Conservation (phyloP, 2,888 invertebrate species). For the Melanostoma mellinum region DNA sequence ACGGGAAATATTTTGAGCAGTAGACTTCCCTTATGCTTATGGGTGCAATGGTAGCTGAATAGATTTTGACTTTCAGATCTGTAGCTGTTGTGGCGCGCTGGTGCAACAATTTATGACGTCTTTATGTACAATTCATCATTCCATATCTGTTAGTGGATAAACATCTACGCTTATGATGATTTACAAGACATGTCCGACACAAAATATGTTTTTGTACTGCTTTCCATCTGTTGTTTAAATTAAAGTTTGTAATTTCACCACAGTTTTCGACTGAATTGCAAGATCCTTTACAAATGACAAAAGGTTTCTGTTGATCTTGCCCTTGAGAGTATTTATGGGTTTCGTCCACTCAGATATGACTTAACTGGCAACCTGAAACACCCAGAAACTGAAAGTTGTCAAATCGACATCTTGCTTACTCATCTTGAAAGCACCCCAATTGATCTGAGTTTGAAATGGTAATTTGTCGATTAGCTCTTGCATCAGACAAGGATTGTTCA, state of each 20-base stretch:
- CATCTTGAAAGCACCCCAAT: conserved; percentile 60
- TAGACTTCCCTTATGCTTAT: conserved; percentile 1
- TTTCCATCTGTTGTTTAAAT: conserved; percentile 1
- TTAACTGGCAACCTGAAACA: conserved; percentile 19
- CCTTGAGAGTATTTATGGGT: not conserved
- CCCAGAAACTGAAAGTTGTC: conserved; percentile 39
- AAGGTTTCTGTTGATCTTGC: conserved; percentile 1
- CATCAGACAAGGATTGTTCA: conserved; percentile 59
- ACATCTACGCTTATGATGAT: conserved; percentile 2
- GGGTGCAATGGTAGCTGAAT: not conserved
- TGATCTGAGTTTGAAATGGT: conserved; percentile 56
- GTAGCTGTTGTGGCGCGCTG: not conserved
- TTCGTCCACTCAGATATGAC: conserved; percentile 5
- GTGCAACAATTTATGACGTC: conserved; percentile 5
- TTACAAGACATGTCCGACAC: conserved; percentile 13
- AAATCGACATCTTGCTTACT: conserved; percentile 2
- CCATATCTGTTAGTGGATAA: conserved; percentile 3
- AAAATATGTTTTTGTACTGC: conserved; percentile 9
- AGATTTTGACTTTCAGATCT: too few species aligned
- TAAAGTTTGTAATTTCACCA: not conserved
- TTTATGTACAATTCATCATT: not conserved
- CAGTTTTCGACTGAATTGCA: conserved; percentile 8
- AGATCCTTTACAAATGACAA: conserved; percentile 5
- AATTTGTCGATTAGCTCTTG: conserved; percentile 65
- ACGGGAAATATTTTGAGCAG: conserved; percentile 29